Evolutionary conservation across 2,888 invertebrate species (phyloP), one percentile per base, ranked within the genome.

Genomic region (Andrena flavipes): DNA sequence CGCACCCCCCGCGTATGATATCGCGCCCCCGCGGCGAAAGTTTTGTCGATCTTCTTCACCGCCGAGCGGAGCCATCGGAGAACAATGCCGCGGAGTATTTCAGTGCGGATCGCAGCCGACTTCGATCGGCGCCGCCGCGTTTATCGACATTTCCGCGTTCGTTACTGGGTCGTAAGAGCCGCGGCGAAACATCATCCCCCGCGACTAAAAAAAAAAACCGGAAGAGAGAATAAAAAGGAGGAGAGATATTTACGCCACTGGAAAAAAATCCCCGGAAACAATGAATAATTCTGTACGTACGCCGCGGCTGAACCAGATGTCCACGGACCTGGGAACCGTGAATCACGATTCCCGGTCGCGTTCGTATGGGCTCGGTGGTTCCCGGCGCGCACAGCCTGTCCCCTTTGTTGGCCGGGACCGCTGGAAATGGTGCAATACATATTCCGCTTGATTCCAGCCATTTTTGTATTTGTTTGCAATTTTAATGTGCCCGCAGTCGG

Each of bases 381-480:
- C 51, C 2, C 16, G 20, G 23, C 16, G 23, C 20, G 26, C 7
- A 10, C 35, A 51, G 51, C 49, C 49, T 20, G 10, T 5, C 59
- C 33, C 67, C 60, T 60, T 68, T 78, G 74, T 83, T 77, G 23
- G 13, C 8, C n/a, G 54, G n/a, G 7, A 23, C 26, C 48, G 2
- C 29, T 72, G 48, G 84, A 88, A 90, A 91, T 91, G 80, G 87
- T 87, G 88, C 92, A 88, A 92, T 92, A 91, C 89, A 91, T 91
- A 91, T 92, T 88, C 91, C 83, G 84, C 76, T 83, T 77, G 89
- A 85, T 85, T 79, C 73, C 87, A 79, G 87, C 88, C 89, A 90
- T 91, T 92, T 92, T 90, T 89, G 90, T 90, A 87, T 92, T 90
- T 88, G 88, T 89, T 89, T 93, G 92, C 92, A 93, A 93, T 92